Conservation (phyloP, 2,888 invertebrate species). For the Eustalomyia histrio region DNA sequence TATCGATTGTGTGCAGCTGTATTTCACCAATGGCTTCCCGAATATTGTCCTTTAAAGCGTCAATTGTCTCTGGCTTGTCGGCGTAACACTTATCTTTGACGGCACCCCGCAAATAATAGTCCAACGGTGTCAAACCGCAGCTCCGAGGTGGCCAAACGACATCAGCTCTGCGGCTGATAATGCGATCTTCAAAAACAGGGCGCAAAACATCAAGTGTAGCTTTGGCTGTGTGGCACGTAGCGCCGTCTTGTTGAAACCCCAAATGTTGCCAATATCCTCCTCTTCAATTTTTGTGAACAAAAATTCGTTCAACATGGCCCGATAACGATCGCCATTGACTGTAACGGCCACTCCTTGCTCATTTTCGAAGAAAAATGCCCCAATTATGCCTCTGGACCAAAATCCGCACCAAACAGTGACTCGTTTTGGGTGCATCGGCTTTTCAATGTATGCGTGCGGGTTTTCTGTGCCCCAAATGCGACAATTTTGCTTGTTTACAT, state of each 20-base stretch:
- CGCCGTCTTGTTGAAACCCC: constrained; percentile 57
- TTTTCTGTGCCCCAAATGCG: too few relatives aligned
- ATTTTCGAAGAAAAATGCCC: too few relatives aligned
- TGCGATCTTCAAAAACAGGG: constrained; percentile 54
- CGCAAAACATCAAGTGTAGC: constrained; percentile 50
- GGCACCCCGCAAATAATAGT: constrained; percentile 44
- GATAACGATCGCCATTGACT: too few relatives aligned
- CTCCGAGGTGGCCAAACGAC: constrained; percentile 56
- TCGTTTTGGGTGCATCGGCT: too few relatives aligned
- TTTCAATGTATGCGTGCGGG: too few relatives aligned
- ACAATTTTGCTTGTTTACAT: too few relatives aligned
- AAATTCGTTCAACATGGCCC: too few relatives aligned
- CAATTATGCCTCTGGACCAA: too few relatives aligned
- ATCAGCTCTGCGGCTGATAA: constrained; percentile 57
- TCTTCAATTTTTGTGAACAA: too few relatives aligned
- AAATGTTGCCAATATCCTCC: too few relatives aligned
- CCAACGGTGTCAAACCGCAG: constrained; percentile 52
- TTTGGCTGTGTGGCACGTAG: constrained; percentile 58
- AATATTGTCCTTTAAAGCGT: constrained; percentile 9
- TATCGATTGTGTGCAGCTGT: constrained; percentile 27
- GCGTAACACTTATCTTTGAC: constrained; percentile 37
- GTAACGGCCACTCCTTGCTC: too few relatives aligned
- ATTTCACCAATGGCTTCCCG: constrained; percentile 31
- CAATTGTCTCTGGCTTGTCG: constrained; percentile 10
- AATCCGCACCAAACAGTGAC: too few relatives aligned